A percentile compares a stretch with the other conserved stretches of the same genome.
phyloP scores from a whole-genome alignment of 1,140 invertebrate genomes.

The Formica selysi region DNA sequence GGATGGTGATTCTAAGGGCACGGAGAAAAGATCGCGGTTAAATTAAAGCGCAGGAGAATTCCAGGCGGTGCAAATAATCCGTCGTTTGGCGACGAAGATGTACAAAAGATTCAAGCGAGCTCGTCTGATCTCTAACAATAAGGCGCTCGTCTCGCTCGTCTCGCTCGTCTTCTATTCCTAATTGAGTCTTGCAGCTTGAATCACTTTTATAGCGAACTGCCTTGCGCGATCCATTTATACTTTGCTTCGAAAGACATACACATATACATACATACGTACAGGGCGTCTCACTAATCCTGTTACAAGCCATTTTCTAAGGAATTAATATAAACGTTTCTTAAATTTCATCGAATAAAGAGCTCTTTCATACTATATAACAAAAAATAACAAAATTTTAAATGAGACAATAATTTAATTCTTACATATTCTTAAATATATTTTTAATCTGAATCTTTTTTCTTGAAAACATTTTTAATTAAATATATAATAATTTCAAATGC shows the following conservation, averaged over 20 bases:
- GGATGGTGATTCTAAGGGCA: constrained; percentile 26
- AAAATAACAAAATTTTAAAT: too few species aligned
- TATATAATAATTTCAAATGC: too few species aligned
- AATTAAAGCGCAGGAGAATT: constrained; percentile 54
- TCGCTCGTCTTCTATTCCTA: constrained; percentile 57
- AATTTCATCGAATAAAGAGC: too few species aligned
- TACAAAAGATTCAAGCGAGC: constrained; percentile 60
- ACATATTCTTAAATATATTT: too few species aligned
- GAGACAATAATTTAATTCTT: too few species aligned
- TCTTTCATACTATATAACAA: too few species aligned
- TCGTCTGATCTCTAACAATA: constrained; percentile 60
- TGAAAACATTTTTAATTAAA: too few species aligned
- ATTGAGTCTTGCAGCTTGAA: constrained; percentile 56
- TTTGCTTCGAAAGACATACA: background rate
- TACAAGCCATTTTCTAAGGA: too few species aligned
- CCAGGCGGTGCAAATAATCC: constrained; percentile 52
- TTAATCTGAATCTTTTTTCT: too few species aligned
- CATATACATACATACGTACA: too few species aligned
- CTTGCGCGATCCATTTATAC: constrained; percentile 31
- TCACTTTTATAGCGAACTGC: constrained; percentile 39
- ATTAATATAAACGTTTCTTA: too few species aligned
- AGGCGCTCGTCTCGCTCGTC: background rate
- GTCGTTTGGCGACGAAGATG: constrained; percentile 55
- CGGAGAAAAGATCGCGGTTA: constrained; percentile 43
- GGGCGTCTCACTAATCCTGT: too few species aligned